Conservation (phyloP, 2,113 vertebrate species). For the Piprites chloris region DNA sequence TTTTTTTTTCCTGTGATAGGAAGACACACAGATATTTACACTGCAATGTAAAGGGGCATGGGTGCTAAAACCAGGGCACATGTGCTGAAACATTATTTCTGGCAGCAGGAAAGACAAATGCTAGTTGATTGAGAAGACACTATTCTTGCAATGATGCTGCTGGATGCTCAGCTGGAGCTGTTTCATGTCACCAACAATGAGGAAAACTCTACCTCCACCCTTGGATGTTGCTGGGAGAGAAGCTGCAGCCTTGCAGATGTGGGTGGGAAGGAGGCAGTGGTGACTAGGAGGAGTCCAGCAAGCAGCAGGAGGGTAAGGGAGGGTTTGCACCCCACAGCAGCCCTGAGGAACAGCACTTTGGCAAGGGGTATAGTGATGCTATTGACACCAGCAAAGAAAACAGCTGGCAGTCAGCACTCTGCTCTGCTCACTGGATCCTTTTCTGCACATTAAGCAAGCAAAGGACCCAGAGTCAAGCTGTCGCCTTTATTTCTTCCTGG, state of each 20-base stretch:
- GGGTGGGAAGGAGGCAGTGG: not conserved
- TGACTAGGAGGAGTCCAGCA: not conserved
- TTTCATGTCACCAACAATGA: fast-evolving
- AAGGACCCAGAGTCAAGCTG: not conserved
- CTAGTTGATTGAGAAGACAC: not conserved
- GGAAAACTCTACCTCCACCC: not conserved
- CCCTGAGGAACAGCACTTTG: not conserved
- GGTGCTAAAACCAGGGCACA: not conserved
- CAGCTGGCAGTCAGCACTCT: not conserved
- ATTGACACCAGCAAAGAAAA: not conserved
- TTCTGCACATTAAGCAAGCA: not conserved
- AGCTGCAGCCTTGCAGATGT: not conserved
- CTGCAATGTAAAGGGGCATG: not conserved
- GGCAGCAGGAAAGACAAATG: not conserved
- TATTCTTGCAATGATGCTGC: not conserved
- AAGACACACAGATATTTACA: not conserved
- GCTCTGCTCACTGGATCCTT: not conserved
- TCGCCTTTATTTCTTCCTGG: not conserved
- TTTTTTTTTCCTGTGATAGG: not conserved
- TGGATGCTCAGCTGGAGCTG: not conserved
- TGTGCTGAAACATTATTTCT: not conserved
- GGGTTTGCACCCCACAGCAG: not conserved
- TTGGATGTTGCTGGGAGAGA: not conserved
- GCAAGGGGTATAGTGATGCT: not conserved
- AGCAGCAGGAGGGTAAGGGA: not conserved